phyloP scores from a whole-genome alignment of 2,113 vertebrate species.

The Taxidea taxus region DNA sequence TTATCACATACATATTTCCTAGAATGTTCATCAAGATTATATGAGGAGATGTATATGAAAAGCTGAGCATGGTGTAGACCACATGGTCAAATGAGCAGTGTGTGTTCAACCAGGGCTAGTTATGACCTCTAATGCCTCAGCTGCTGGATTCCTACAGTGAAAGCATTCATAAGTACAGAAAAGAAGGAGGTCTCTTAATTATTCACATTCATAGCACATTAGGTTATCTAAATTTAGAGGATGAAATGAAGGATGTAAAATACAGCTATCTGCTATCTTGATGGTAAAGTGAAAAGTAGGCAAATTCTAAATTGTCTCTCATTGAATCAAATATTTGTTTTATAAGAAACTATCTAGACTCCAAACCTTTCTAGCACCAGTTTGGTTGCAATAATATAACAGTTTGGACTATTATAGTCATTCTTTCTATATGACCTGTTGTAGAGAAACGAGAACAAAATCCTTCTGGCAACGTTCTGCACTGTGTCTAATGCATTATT shows the following conservation, averaged over 20 bases:
- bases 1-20: neutral
- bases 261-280: neutral
- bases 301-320: neutral
- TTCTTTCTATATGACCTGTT: neutral
- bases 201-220: neutral
- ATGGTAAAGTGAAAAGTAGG: neutral
- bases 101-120: accelerated
- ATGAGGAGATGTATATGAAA: neutral
- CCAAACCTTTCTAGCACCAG: neutral
- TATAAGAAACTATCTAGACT: neutral
- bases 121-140: neutral
- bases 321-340: neutral
- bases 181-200: neutral
- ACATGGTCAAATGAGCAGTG: too few relatives aligned
- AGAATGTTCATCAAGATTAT: neutral
- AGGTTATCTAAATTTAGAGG: neutral
- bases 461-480: neutral
- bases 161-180: neutral
- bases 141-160: neutral
- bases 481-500: constrained; percentile 21
- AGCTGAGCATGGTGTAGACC: accelerated
- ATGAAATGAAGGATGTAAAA: neutral
- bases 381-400: neutral
- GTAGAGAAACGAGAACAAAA: constrained; percentile 14
- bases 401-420: constrained; percentile 11